Conservation (phyloP, 2,888 invertebrate species). For the Tachina lurida region DNA sequence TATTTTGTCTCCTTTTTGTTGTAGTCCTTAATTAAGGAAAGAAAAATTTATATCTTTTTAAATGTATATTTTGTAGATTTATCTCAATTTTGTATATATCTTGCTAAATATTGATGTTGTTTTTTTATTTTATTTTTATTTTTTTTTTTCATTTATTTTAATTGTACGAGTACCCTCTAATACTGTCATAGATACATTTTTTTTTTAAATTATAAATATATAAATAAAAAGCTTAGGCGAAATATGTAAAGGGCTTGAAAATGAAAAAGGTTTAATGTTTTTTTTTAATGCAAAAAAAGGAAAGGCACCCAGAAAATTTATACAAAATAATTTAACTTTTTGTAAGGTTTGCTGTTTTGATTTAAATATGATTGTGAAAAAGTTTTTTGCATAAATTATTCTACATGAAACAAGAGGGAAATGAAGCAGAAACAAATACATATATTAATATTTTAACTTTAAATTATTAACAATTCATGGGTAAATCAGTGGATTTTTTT, state of each 20-base stretch:
- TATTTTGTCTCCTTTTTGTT: conserved; percentile 3
- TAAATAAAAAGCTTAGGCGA: no score
- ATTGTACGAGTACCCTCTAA: conserved; percentile 12
- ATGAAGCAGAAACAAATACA: no score
- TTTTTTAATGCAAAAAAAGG: not conserved
- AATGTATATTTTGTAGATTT: conserved; percentile 56
- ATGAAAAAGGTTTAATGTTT: not conserved
- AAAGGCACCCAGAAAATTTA: not conserved
- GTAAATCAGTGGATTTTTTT: no score
- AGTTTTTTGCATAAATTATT: not conserved
- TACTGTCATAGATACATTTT: not conserved
- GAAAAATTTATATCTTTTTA: conserved; percentile 37
- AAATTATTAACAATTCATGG: no score
- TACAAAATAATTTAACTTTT: not conserved
- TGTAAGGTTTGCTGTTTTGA: not conserved
- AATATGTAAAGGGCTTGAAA: conserved; percentile 3
- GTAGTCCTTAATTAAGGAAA: conserved; percentile 20
- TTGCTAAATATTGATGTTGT: conserved; percentile 56
- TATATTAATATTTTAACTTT: no score
- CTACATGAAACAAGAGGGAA: no score
- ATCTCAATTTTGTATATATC: conserved; percentile 39
- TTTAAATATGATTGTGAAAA: not conserved
- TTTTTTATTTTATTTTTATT: conserved; percentile 32
- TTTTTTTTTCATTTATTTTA: conserved; percentile 8
- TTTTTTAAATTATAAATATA: not conserved